Evolutionary conservation across 2,888 invertebrate genomes (phyloP), one percentile per base, ranked within the genome.

Genomic region (Tenthredo distinguenda): DNA sequence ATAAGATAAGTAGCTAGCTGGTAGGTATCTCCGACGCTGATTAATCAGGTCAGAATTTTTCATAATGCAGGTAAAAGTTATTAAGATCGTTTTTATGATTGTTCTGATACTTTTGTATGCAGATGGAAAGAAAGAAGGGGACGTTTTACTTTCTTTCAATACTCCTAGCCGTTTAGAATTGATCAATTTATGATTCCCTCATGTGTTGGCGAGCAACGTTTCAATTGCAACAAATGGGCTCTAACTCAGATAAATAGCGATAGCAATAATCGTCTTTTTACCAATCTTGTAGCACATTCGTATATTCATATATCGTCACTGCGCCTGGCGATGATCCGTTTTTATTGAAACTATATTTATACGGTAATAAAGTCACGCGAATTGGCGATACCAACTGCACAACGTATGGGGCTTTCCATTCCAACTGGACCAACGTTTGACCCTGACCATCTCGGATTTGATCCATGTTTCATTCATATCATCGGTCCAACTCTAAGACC

Each of bases 241-340:
- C 40, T 81, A 65, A 81, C 26, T 81, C 81, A 40, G 81, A 81
- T 81, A 37, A 81, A 62, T 62, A 81, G 81, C 81, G 12, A 81
- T 81, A 62, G 62, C 40, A 81, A 62, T 81, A 81, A 81, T 81
- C 43, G 34, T 43, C n/a, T 9, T 65, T 50, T 77, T 31, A n/a
- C 50, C 77, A 77, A 77, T 55, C 47, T 47, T 43, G 5, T 76
- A 76, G 1, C 55, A 26, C 31, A 21, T 43, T 43, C 31, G n/a
- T 55, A 55, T 31, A 43, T n/a, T 31, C 18, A 50, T 77, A 55
- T 50, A 50, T 34, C 9, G 26, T 50, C 18, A 50, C 50, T 34
- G 31, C 37, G 1, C 15, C 0, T 4, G n/a, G 2, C 43, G 43
- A 40, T 74, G 40, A 74, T 43, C 34, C 18, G 6, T 18, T 40